Percentiles rank a stretch among this genome's conserved stretches.
phyloP scores from a whole-genome alignment of 2,797 vertebrate genomes.

The Propithecus deckenii region DNA sequence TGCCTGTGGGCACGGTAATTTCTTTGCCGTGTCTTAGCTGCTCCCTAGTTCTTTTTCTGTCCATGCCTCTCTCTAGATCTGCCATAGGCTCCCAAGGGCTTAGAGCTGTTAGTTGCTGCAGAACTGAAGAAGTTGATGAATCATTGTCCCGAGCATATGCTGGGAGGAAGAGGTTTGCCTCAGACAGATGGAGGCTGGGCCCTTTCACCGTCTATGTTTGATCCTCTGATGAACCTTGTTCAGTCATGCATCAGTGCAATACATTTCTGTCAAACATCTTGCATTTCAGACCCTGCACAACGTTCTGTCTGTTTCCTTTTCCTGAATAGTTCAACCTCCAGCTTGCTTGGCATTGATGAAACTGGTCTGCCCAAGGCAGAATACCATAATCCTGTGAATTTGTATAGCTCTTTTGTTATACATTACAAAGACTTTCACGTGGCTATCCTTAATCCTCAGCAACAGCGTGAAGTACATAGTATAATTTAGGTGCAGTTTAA shows the following conservation, averaged over 20 bases:
- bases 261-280: neutral
- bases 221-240: neutral
- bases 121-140: neutral
- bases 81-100: neutral
- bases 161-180: neutral
- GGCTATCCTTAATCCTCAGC: neutral
- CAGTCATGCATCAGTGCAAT: neutral
- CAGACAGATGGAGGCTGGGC: neutral
- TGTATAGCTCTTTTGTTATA: neutral
- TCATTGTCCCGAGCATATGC: neutral
- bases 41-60: neutral
- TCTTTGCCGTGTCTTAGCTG: neutral
- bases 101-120: neutral
- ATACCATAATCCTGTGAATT: neutral
- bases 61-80: neutral
- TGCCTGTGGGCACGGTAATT: neutral
- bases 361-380: neutral
- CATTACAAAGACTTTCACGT: neutral
- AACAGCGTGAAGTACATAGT: neutral
- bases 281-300: neutral
- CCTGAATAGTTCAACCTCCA: neutral
- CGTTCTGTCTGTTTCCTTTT: neutral
- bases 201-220: neutral
- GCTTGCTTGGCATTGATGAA: neutral
- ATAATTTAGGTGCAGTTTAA: neutral